These are phyloP conservation scores for Drosophila formosana DNA, from an alignment of 2,888 invertebrate genomes.

Conservation along the genomic window DNA sequence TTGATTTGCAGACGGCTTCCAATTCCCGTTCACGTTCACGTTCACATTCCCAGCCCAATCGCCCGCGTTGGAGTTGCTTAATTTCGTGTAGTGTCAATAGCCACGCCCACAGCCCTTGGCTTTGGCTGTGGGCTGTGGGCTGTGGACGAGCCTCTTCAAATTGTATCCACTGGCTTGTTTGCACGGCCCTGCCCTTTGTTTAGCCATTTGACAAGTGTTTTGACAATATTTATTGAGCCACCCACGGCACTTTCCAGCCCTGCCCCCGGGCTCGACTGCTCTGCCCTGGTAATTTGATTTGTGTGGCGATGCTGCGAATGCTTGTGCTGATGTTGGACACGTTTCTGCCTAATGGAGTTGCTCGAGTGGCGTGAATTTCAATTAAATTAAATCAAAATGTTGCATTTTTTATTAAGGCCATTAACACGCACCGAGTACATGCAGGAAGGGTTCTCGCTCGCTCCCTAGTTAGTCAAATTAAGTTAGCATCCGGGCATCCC, in stretches of 20 bases:
- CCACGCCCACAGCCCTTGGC: conserved; percentile 57
- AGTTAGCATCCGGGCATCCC: conserved; percentile 58
- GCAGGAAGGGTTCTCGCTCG: conserved; percentile 56
- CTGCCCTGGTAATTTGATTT: conserved; percentile 78
- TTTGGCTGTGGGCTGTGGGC: conserved; percentile 32
- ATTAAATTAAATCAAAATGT: conserved; percentile 83
- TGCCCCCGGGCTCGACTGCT: neutral
- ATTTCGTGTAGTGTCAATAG: conserved; percentile 64
- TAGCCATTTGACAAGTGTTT: conserved; percentile 83
- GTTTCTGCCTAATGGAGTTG: conserved; percentile 84
- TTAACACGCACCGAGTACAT: conserved; percentile 54
- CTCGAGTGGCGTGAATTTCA: conserved; percentile 84
- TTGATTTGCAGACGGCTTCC: conserved; percentile 81
- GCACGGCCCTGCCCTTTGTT: conserved; percentile 63
- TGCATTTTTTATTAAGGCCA: conserved; percentile 81
- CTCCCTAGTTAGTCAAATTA: conserved; percentile 69
- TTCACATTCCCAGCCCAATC: conserved; percentile 1
- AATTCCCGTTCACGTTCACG: conserved; percentile 42
- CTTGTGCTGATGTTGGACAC: conserved; percentile 74
- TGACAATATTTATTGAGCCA: conserved; percentile 81
- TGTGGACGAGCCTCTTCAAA: conserved; percentile 29
- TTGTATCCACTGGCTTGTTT: conserved; percentile 59
- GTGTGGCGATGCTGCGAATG: conserved; percentile 46
- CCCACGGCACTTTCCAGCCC: conserved; percentile 6
- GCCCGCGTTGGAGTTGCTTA: conserved; percentile 40